Evolutionary conservation across 2,113 vertebrate species (phyloP), one percentile per base, ranked within the genome.

Genomic region (Trogon surrucura): DNA sequence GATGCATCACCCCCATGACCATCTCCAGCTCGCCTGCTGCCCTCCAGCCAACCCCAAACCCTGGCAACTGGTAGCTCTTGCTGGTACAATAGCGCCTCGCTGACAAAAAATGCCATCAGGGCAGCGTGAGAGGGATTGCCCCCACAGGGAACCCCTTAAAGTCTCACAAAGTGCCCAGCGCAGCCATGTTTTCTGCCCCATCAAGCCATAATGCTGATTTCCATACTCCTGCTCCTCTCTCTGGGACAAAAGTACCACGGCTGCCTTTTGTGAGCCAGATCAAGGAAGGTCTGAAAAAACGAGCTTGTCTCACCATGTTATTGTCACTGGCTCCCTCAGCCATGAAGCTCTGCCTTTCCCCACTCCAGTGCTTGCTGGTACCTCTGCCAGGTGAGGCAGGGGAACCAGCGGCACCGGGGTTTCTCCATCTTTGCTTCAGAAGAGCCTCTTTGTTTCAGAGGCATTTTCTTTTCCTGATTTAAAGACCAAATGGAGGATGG

Each of bases 41-140:
- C 34, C 48, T 56, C 54, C 0, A 4, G 54, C 32, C 7, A 1
- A 41, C 62, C 69, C 60, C 56, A 73, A 15, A 47, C 34, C 6
- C 48, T 6, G 19, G 29, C 26, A 32, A 60, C 11, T 18, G 41
- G 15, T 12, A 22, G 20, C 38, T n/a, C 51, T 6, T 36, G 54
- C 19, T 47, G n/a, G 25, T 57, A 58, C 0, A 0, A 10, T 3
- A 71, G 48, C 4, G 11, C 20, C 62, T 54, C 2, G 0, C 10
- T 20, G 22, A 38, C 2, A 0, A 21, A 56, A 54, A 47, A 3
- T 0, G 0, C 5, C 19, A 23, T 14, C 48, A 22, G 34, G 54
- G 54, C 67, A 86, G 48, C 0, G 14, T 27, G 19, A 2, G 50
- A 27, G 56, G 69, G 41, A 47, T 4, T 18, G 21, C 11, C 16